Evolutionary conservation across 2,113 vertebrate genomes (phyloP).

Genomic region (Xenopus laevis): DNA sequence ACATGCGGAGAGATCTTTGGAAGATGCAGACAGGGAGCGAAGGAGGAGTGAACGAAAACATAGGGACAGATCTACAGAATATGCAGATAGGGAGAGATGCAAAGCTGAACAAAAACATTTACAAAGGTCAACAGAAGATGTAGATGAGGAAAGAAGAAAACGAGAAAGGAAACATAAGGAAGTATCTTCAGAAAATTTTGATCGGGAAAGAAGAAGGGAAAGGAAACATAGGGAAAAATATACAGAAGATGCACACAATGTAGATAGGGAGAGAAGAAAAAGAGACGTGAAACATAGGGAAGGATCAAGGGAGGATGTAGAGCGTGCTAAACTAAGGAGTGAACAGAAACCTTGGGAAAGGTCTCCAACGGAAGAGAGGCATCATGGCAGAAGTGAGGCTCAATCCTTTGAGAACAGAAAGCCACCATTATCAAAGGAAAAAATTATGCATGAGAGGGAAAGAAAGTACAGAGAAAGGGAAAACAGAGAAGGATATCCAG

Average conservation of each 20-base stretch:
- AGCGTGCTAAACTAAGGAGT: too few species aligned
- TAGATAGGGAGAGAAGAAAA: constrained; percentile 48
- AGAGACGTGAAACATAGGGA: constrained; percentile 49
- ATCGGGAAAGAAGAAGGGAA: too few species aligned
- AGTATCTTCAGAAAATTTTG: too few species aligned
- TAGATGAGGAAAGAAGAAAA: too few species aligned
- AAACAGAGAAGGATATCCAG: constrained; percentile 42
- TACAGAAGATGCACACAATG: constrained; percentile 20
- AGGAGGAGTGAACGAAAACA: constrained; percentile 51
- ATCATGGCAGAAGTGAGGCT: not conserved
- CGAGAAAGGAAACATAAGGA: too few species aligned
- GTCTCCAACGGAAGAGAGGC: constrained; percentile 47
- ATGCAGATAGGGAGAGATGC: too few species aligned
- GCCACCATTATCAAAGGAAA: constrained; percentile 48
- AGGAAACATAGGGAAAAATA: constrained; percentile 47
- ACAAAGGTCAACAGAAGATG: too few species aligned
- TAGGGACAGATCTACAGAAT: not conserved
- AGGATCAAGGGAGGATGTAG: too few species aligned
- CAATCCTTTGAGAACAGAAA: constrained; percentile 44
- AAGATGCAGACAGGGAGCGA: constrained; percentile 52
- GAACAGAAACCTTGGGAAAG: not conserved
- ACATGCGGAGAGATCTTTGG: constrained; percentile 49
- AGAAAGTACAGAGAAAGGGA: constrained; percentile 46
- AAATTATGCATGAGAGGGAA: constrained; percentile 47
- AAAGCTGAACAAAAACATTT: too few species aligned